These are phyloP conservation scores for Arenaria interpres DNA, from an alignment of 2,113 vertebrate species.

Conservation along the genomic window DNA sequence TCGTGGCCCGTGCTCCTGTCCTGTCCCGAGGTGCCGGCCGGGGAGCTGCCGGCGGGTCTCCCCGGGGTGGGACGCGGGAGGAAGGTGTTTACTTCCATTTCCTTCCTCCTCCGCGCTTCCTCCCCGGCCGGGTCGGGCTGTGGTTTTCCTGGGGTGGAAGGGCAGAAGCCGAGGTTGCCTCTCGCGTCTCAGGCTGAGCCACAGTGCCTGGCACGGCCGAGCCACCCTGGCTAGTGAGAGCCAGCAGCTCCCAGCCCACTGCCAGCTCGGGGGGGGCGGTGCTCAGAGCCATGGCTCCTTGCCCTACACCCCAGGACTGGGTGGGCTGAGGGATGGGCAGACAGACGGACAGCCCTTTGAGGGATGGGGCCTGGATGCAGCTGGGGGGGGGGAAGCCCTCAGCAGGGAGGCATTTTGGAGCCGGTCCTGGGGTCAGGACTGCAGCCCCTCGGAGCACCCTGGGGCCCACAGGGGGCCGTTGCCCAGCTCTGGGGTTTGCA, in stretches of 20 bases:
- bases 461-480: neutral
- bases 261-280: neutral
- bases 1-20: neutral
- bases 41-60: neutral
- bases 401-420: neutral
- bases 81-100: slow-evolving; percentile 37
- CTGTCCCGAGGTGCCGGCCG: neutral
- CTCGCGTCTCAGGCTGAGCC: neutral
- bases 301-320: fast-evolving
- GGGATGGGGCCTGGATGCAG: neutral
- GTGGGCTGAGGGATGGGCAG: neutral
- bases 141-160: slow-evolving; percentile 9
- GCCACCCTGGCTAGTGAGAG: fast-evolving
- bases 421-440: neutral
- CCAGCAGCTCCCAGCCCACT: fast-evolving
- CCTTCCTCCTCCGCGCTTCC: slow-evolving; percentile 37
- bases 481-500: neutral
- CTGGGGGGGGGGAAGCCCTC: neutral
- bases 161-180: neutral
- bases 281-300: neutral
- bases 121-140: neutral
- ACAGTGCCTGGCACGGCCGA: neutral
- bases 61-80: fast-evolving
- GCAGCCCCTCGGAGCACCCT: neutral
- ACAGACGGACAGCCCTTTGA: neutral